phyloP scores from a whole-genome alignment of 1,140 invertebrate genomes.

The Brachionus koreanus region DNA sequence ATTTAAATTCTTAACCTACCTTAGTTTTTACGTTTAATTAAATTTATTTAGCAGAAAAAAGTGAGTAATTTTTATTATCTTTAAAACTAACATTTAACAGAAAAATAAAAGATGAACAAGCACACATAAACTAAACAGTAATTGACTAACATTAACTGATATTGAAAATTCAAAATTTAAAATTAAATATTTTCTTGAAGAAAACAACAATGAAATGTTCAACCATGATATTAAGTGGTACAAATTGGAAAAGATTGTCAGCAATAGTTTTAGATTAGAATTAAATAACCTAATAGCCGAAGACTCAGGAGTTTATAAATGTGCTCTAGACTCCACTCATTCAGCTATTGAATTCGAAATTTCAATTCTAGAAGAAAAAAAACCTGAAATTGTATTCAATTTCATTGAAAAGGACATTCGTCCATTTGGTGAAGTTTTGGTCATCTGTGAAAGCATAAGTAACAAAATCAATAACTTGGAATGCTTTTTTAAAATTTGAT shows the following conservation, averaged over 20 bases:
- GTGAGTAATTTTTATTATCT: background rate
- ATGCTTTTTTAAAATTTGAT: background rate
- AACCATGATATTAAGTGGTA: background rate
- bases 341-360: background rate
- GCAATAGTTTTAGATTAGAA: background rate
- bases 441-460: conserved; percentile 23
- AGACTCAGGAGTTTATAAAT: conserved; percentile 23
- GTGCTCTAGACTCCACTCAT: background rate
- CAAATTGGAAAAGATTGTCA: background rate
- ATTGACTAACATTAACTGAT: background rate
- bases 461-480: background rate
- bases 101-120: background rate
- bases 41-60: background rate
- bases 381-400: background rate
- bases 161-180: background rate
- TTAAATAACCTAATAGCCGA: background rate
- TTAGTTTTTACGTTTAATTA: background rate
- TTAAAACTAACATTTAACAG: background rate
- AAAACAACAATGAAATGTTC: background rate
- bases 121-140: background rate
- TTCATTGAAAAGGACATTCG: conserved; percentile 20
- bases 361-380: background rate
- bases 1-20: background rate
- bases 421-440: conserved; percentile 15
- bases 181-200: background rate